Evolutionary conservation across 2,113 vertebrate genomes (phyloP), one percentile per base, ranked within the genome.

Genomic region (Diadophis punctatus): DNA sequence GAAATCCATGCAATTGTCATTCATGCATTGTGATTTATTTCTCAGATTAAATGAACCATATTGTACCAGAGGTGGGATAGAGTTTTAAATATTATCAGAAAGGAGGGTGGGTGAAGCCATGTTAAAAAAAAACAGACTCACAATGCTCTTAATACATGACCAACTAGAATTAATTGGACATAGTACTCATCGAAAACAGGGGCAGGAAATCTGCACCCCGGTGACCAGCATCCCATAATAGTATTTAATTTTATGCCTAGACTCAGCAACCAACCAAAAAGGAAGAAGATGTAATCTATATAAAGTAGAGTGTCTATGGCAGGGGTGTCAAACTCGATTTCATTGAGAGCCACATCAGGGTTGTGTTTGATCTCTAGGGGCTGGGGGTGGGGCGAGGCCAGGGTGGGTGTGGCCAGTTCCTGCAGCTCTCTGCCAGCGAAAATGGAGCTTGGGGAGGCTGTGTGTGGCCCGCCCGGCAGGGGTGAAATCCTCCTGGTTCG

Each of bases 201-300:
- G 85, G n/a, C 22, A 80, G 51, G 39, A 39, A 91, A 84, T 88
- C 51, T 48, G 88, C 25, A 9, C 16, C 12, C 52, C 34, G 48
- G 51, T 90, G 58, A 84, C 84, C 51, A 39, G 51, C 39, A 84
- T 90, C 39, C 93, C 43, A 18, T 58, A 74, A 87, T 58, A 84
- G 51, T 87, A 60, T 30, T 87, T 87, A 90, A 55, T 43, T 86
- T 34, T 22, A 22, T 34, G 53, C 30, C 18, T 14, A 7, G 18
- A 7, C 46, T 39, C 16, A 23, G 48, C 80, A 43, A 30, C 20
- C 46, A 43, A 22, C 20, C 60, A 5, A 49, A 88, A 85, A 89
- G 85, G 85, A 90, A 20, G 49, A 48, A 49, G 89, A 91, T 88
- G 80, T 88, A 89, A 60, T 93, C 39, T 58, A 87, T 88, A 85